phyloP scores from a whole-genome alignment of 2,888 invertebrate species.

The Drosophila incognita region DNA sequence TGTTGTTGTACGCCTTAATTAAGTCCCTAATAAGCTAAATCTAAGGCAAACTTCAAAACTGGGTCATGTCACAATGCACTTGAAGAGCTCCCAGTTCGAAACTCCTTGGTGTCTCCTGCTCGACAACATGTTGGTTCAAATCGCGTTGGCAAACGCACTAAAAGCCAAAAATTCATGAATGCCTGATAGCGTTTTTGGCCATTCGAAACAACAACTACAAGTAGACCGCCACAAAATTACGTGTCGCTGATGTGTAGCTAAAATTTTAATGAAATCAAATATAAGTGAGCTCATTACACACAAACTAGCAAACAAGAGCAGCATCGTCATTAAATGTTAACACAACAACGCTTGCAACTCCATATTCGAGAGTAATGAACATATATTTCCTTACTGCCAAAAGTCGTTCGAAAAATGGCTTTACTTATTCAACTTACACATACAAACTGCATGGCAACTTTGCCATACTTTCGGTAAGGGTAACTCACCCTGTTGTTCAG shows the following conservation, averaged over 20 bases:
- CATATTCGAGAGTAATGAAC: not conserved
- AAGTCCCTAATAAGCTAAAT: constrained; percentile 18
- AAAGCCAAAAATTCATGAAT: constrained; percentile 69
- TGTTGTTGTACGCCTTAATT: constrained; percentile 31
- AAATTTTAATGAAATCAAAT: constrained; percentile 75
- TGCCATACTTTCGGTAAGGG: not conserved
- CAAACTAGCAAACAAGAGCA: constrained; percentile 26
- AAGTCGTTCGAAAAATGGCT: not conserved
- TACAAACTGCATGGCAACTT: not conserved
- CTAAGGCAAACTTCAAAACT: constrained; percentile 25
- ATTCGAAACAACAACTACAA: constrained; percentile 23
- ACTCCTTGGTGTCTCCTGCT: not conserved
- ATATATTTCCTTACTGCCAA: not conserved
- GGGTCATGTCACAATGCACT: constrained; percentile 33
- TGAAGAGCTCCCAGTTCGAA: not conserved
- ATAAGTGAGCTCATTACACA: constrained; percentile 63
- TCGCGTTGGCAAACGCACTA: constrained; percentile 55
- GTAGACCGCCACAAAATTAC: constrained; percentile 37
- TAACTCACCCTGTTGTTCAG: not conserved
- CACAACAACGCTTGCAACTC: constrained; percentile 11
- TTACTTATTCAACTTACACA: not conserved
- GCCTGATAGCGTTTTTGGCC: constrained; percentile 64
- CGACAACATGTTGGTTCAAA: not conserved
- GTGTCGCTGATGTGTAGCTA: constrained; percentile 50
- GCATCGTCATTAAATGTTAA: constrained; percentile 36